Evolutionary conservation across 1,140 invertebrate genomes (phyloP).

Genomic region (Polypedilum vanderplanki): DNA sequence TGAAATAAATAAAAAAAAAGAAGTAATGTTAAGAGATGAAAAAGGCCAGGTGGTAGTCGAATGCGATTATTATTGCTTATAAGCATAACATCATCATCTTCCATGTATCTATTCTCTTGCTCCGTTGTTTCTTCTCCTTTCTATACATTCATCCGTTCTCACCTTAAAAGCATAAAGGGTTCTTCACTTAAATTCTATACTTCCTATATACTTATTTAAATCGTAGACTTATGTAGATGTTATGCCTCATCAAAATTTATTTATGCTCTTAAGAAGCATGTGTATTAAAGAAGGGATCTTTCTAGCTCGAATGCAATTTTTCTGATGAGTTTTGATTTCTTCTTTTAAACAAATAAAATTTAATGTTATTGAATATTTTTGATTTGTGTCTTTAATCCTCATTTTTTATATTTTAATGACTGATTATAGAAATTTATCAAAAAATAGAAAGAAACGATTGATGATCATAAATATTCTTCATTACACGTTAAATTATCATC

Average conservation of each 20-base stretch:
- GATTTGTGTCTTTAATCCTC: too few species aligned
- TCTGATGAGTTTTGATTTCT: too few species aligned
- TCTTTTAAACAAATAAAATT: too few species aligned
- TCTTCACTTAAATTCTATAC: not conserved
- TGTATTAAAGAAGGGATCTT: too few species aligned
- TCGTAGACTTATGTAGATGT: not conserved
- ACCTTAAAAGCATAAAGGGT: not conserved
- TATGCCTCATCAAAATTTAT: conserved; percentile 2
- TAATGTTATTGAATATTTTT: too few species aligned
- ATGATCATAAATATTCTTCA: too few species aligned
- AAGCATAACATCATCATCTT: conserved; percentile 15
- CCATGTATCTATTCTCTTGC: conserved; percentile 1
- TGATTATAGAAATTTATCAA: too few species aligned
- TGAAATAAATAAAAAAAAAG: not conserved
- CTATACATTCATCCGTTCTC: not conserved
- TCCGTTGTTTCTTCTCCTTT: conserved; percentile 12
- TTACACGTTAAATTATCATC: too few species aligned
- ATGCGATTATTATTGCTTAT: conserved; percentile 28
- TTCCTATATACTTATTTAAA: not conserved
- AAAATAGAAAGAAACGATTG: too few species aligned
- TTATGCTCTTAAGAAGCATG: not conserved
- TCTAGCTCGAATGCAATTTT: too few species aligned
- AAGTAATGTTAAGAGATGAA: conserved; percentile 12
- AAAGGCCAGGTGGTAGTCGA: conserved; percentile 26
- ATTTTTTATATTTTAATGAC: too few species aligned